A percentile compares a stretch with the other conserved stretches of the same genome.
Evolutionary conservation across 2,888 invertebrate species (phyloP).

Genomic region (Carabus problematicus): DNA sequence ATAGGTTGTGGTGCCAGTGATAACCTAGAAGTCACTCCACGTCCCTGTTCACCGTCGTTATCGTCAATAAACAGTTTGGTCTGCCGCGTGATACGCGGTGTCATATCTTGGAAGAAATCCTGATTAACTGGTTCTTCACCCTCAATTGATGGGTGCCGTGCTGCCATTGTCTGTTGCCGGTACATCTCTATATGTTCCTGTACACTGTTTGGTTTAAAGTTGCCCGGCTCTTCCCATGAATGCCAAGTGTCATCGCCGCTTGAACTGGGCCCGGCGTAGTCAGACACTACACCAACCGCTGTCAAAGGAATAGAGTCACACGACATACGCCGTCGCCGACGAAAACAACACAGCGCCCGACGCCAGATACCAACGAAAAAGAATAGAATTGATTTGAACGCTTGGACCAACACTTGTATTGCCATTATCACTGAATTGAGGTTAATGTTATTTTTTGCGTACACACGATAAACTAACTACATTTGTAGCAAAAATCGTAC

Average conservation of each 20-base stretch:
- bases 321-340: slow-evolving; percentile 61
- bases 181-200: slow-evolving; percentile 72
- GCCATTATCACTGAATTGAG: slow-evolving; percentile 53
- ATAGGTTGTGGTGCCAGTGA: slow-evolving; percentile 48
- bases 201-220: slow-evolving; percentile 60
- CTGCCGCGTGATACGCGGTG: slow-evolving; percentile 68
- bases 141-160: slow-evolving; percentile 54
- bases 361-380: slow-evolving; percentile 64
- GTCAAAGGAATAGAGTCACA: slow-evolving; percentile 65
- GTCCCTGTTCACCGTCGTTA: slow-evolving; percentile 44
- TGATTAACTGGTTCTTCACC: slow-evolving; percentile 59
- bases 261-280: slow-evolving; percentile 46
- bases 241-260: slow-evolving; percentile 62
- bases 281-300: slow-evolving; percentile 63
- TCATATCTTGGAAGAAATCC: slow-evolving; percentile 69
- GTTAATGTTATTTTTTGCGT: no score
- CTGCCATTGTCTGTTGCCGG: slow-evolving; percentile 60
- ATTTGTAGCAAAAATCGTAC: no score
- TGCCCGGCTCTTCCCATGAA: slow-evolving; percentile 66
- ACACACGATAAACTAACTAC: no score
- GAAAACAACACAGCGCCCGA: slow-evolving; percentile 69
- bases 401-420: slow-evolving; percentile 60
- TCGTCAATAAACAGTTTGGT: slow-evolving; percentile 63
- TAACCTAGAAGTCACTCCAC: slow-evolving; percentile 51
- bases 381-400: slow-evolving; percentile 65